These are phyloP conservation scores for Quadriops clusia DNA, from an alignment of 2,888 invertebrate species.

Conservation along the genomic window DNA sequence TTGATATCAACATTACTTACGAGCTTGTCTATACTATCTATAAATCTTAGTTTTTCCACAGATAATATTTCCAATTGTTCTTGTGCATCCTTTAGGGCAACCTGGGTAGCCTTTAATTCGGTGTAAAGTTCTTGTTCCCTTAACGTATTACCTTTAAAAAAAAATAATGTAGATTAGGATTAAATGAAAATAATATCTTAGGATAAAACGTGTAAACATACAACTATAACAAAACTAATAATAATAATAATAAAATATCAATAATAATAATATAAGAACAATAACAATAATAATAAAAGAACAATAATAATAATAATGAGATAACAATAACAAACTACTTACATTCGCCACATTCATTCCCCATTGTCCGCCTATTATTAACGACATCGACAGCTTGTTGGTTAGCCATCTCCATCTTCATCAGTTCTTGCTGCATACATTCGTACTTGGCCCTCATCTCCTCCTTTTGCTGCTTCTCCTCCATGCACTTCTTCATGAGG, in stretches of 20 bases:
- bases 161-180: neutral
- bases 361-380: slow-evolving; percentile 12
- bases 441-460: slow-evolving; percentile 18
- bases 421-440: slow-evolving; percentile 23
- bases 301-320: neutral
- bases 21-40: slow-evolving; percentile 22
- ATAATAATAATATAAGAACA: neutral
- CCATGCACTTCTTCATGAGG: too few species aligned
- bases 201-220: neutral
- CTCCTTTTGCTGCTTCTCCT: slow-evolving; percentile 14
- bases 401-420: slow-evolving; percentile 19
- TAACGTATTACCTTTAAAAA: slow-evolving; percentile 14
- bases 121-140: slow-evolving; percentile 25
- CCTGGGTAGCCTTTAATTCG: slow-evolving; percentile 24
- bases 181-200: neutral
- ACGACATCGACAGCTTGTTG: slow-evolving; percentile 19
- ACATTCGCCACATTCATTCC: slow-evolving; percentile 9
- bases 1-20: too few species aligned
- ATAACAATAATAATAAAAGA: neutral
- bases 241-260: neutral
- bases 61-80: slow-evolving; percentile 25
- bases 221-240: neutral
- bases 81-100: slow-evolving; percentile 24
- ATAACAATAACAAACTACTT: neutral
- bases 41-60: slow-evolving; percentile 24